phyloP scores from a whole-genome alignment of 2,797 vertebrate genomes.

The Choloepus didactylus region DNA sequence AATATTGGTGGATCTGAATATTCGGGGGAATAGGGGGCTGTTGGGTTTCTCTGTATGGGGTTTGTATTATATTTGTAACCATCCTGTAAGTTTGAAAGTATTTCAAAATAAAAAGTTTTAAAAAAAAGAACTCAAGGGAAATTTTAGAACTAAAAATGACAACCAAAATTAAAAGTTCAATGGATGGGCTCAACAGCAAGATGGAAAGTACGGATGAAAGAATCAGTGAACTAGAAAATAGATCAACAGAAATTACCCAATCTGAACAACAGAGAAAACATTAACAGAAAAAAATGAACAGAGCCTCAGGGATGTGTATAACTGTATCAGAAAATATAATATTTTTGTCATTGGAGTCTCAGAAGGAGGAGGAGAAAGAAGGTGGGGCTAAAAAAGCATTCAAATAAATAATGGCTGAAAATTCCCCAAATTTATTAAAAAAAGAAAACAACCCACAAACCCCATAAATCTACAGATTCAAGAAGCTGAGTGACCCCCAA shows the following conservation, averaged over 20 bases:
- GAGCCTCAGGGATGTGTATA: neutral
- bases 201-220: neutral
- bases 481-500: neutral
- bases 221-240: neutral
- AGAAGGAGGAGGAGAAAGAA: neutral
- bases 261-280: neutral
- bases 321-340: neutral
- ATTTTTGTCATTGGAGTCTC: neutral
- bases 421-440: neutral
- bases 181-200: neutral
- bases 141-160: slow-evolving; percentile 37
- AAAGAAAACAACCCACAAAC: neutral
- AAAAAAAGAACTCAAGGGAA: neutral
- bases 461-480: neutral
- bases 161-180: neutral
- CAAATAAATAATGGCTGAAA: neutral
- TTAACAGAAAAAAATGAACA: neutral
- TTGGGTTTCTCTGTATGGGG: too few relatives aligned
- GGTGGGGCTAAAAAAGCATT: neutral
- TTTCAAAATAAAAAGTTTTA: too few relatives aligned
- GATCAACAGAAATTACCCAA: neutral
- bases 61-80: too few relatives aligned
- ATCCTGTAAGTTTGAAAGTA: too few relatives aligned
- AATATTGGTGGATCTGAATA: too few relatives aligned
- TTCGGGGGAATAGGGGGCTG: too few relatives aligned